Evolutionary conservation across 2,888 invertebrate genomes (phyloP).

Genomic region (Pheosia tremula): DNA sequence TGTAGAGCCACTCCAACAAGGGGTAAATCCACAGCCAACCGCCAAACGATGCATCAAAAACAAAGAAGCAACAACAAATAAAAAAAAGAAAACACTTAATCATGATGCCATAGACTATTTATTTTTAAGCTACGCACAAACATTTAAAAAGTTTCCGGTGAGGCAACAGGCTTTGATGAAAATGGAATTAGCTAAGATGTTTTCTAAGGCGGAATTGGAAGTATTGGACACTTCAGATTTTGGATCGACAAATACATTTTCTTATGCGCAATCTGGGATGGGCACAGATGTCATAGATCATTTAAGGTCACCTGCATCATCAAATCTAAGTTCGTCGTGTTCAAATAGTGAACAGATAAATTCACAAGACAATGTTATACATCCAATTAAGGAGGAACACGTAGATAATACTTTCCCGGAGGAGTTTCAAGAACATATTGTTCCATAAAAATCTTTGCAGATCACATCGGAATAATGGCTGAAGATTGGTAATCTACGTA

Average conservation of each 20-base stretch:
- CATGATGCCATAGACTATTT: conserved; percentile 3
- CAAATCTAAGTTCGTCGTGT: background rate
- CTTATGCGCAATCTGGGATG: background rate
- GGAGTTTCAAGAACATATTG: background rate
- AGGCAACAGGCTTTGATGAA: conserved; percentile 2
- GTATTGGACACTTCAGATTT: background rate
- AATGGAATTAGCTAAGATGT: conserved; percentile 5
- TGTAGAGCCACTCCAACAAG: background rate
- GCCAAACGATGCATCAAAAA: background rate
- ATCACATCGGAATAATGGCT: too few relatives aligned
- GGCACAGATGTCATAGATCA: background rate
- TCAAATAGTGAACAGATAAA: background rate
- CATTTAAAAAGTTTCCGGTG: conserved; percentile 4
- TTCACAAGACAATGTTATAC: background rate
- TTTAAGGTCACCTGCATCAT: background rate
- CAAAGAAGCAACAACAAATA: background rate
- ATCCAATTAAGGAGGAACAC: background rate
- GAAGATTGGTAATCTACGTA: too few relatives aligned
- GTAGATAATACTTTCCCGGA: background rate
- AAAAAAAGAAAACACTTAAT: background rate
- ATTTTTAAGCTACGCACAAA: conserved; percentile 8
- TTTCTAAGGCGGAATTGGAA: conserved; percentile 2
- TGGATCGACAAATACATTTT: background rate
- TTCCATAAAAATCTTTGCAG: background rate
- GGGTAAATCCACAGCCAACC: background rate